Evolutionary conservation across 2,797 vertebrate genomes (phyloP).

Genomic region (Hirundo rustica): DNA sequence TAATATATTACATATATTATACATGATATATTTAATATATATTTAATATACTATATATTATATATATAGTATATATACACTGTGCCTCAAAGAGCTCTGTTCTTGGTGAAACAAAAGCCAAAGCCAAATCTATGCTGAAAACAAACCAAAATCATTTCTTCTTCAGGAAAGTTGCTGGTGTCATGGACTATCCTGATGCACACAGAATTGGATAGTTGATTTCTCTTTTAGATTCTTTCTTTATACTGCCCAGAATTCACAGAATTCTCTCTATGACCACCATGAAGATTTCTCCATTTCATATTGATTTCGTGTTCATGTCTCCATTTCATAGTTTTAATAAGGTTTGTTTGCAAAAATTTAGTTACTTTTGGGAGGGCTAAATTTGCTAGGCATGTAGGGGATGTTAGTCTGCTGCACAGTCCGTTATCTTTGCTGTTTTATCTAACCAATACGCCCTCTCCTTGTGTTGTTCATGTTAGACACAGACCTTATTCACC

Average conservation of each 20-base stretch:
- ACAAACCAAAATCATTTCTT: fast-evolving
- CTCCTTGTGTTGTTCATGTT: not conserved
- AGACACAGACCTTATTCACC: not conserved
- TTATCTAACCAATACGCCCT: not conserved
- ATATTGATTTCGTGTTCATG: too few relatives aligned
- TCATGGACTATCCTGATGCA: not conserved
- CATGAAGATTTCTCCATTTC: not conserved
- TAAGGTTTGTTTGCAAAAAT: not conserved
- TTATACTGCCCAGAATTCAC: not conserved
- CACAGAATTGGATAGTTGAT: not conserved
- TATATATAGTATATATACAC: too few relatives aligned
- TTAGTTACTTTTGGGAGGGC: not conserved
- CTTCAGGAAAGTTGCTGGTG: not conserved
- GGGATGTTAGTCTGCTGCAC: not conserved
- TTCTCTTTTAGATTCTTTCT: not conserved
- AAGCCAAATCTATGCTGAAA: not conserved
- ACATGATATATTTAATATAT: too few relatives aligned
- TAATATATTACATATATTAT: too few relatives aligned
- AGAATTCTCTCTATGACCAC: not conserved
- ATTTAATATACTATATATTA: too few relatives aligned
- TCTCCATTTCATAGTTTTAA: not conserved
- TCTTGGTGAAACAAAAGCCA: not conserved
- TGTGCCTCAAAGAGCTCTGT: not conserved
- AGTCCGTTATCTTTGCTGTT: not conserved
- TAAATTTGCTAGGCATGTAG: not conserved